Conservation (phyloP, 1,140 invertebrate genomes). For the Uloborus diversus region DNA sequence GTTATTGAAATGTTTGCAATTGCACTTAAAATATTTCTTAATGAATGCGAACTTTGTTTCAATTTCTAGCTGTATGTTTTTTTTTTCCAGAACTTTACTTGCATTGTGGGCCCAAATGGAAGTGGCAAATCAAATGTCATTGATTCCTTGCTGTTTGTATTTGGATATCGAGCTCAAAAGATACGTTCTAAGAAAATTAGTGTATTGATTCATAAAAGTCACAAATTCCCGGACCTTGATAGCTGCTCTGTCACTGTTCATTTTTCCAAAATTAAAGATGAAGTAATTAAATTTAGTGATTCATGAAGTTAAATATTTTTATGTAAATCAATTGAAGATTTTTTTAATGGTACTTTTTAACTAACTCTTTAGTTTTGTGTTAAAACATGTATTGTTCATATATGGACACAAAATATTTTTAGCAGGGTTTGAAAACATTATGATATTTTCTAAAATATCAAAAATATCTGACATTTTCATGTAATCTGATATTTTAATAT, state of each 20-base stretch:
- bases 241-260: conserved; percentile 90
- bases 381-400: background rate
- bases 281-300: conserved; percentile 61
- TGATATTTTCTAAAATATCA: background rate
- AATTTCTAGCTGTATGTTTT: background rate
- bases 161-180: conserved; percentile 95
- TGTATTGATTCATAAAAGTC: conserved; percentile 93
- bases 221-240: conserved; percentile 77
- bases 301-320: background rate
- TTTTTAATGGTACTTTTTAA: background rate
- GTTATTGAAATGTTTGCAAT: background rate
- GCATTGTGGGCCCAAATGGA: conserved; percentile 99
- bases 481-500: too few relatives aligned
- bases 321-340: background rate
- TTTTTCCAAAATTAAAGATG: conserved; percentile 89
- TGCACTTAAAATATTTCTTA: background rate
- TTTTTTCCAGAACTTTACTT: conserved; percentile 83
- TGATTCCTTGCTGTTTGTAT: conserved; percentile 99
- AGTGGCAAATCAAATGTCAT: conserved; percentile 99
- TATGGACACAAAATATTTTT: background rate
- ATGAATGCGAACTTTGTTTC: background rate
- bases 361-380: background rate
- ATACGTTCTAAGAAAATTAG: conserved; percentile 97
- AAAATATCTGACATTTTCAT: background rate
- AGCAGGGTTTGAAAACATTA: background rate